Evolutionary conservation across 2,888 invertebrate species (phyloP), one percentile per base, ranked within the genome.

Genomic region (Acleris literana): DNA sequence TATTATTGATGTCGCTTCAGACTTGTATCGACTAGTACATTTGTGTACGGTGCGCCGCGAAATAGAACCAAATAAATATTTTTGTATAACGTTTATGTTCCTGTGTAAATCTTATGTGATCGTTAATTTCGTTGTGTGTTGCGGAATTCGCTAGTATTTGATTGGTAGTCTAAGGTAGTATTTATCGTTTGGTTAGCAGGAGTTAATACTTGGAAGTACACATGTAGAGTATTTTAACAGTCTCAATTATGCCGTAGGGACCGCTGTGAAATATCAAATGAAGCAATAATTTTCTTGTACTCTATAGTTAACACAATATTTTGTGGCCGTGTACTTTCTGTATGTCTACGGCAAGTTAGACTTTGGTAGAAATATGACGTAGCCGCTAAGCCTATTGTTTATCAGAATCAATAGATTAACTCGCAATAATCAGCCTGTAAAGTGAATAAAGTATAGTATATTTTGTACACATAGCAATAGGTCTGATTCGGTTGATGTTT

Each of bases 11-110:
- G 63, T 55, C 58, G 54, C 54, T 54, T 56, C 52, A 53, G 55
- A n/a, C 33, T 62, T 44, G 62, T 64, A 46, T 70, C 60, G 62
- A 74, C 63, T 48, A 54, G 58, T 60, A n/a, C 65, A 53, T 69
- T 74, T 70, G 53, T 70, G 53, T 58, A 53, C 17, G 59, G 64
- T 60, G 54, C 18, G 57, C 72, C 73, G 72, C 70, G 63, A 79
- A 76, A 82, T 80, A 81, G 80, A 81, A 85, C 82, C 87, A 87
- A 87, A 87, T 82, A 76, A 78, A 83, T 86, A 86, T 87, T 88
- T 87, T 86, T 87, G 83, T 86, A 81, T 77, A 76, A 75, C 72
- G 69, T 78, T 64, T 83, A 83, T 85, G 88, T 88, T 88, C 88
- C 88, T 88, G 85, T 76, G 74, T 74, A 74, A 78, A 74, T 78